Evolutionary conservation across 2,113 vertebrate genomes (phyloP).

Genomic region (Gymnocephalus cernua): DNA sequence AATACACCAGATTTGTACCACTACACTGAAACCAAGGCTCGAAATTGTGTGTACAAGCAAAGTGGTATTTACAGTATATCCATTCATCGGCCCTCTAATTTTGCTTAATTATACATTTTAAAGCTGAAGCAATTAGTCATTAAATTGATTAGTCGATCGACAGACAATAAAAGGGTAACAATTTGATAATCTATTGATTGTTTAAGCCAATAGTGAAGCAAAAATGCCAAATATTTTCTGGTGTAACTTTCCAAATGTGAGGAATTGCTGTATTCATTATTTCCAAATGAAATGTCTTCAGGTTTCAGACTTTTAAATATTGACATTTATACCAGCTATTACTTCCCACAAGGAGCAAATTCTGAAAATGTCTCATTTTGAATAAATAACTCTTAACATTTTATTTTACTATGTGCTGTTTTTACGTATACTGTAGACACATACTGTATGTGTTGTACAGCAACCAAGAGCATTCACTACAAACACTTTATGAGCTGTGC

Average conservation of each 20-base stretch:
- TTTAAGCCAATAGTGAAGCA: neutral
- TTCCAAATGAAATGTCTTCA: neutral
- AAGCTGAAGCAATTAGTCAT: neutral
- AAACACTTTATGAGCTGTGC: constrained; percentile 11
- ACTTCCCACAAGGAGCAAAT: neutral
- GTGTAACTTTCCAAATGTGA: neutral
- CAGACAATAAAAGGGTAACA: too few species aligned
- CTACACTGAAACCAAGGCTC: neutral
- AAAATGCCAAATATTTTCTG: neutral
- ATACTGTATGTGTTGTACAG: too few species aligned
- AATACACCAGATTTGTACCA: neutral
- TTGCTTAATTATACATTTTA: too few species aligned
- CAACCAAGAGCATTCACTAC: neutral
- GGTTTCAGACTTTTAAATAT: neutral
- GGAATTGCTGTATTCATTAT: neutral
- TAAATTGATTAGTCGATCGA: too few species aligned
- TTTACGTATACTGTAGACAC: neutral
- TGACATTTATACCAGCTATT: neutral
- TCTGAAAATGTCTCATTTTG: neutral
- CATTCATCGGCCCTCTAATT: neutral
- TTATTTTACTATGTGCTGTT: neutral
- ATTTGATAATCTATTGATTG: neutral
- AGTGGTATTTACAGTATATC: neutral
- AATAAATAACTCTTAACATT: neutral
- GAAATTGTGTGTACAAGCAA: neutral